These are phyloP conservation scores for Esperia sulphurella DNA, from an alignment of 2,888 invertebrate species.

Conservation along the genomic window DNA sequence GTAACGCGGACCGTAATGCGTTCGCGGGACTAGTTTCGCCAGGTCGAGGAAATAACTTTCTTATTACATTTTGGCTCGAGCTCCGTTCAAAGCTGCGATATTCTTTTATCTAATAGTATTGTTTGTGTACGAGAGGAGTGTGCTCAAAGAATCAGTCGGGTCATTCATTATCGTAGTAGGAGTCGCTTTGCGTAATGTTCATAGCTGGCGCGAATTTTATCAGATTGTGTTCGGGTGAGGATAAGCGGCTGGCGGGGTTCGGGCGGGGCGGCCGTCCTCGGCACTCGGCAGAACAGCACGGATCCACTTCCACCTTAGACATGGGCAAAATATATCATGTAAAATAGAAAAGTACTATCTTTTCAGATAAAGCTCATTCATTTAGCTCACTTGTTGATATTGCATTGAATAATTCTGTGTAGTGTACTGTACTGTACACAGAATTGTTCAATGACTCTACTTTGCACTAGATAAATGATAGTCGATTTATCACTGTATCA, in stretches of 20 bases:
- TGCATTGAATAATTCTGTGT: too few relatives aligned
- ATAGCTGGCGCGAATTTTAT: constrained; percentile 79
- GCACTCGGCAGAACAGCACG: constrained; percentile 60
- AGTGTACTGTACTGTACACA: too few relatives aligned
- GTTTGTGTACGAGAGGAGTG: constrained; percentile 51
- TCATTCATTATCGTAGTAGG: constrained; percentile 71
- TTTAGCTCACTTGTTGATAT: too few relatives aligned
- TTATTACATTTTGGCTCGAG: constrained; percentile 57
- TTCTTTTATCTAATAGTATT: constrained; percentile 29
- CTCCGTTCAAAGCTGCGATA: constrained; percentile 52
- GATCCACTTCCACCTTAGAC: constrained; percentile 75
- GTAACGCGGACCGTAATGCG: constrained; percentile 75
- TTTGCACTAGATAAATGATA: too few relatives aligned
- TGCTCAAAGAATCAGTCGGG: constrained; percentile 48
- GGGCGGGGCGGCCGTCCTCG: constrained; percentile 51
- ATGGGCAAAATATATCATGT: too few relatives aligned
- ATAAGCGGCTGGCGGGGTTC: constrained; percentile 60
- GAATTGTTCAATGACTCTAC: too few relatives aligned
- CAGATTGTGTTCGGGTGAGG: constrained; percentile 75
- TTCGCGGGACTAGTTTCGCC: constrained; percentile 77
- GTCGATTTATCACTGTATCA: too few relatives aligned
- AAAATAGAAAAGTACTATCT: too few relatives aligned
- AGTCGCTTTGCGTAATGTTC: constrained; percentile 76
- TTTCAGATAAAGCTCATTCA: too few relatives aligned
- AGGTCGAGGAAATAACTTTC: constrained; percentile 78